Conservation (phyloP, 1,140 invertebrate species). For the Caenorhabditis tropicalis region DNA sequence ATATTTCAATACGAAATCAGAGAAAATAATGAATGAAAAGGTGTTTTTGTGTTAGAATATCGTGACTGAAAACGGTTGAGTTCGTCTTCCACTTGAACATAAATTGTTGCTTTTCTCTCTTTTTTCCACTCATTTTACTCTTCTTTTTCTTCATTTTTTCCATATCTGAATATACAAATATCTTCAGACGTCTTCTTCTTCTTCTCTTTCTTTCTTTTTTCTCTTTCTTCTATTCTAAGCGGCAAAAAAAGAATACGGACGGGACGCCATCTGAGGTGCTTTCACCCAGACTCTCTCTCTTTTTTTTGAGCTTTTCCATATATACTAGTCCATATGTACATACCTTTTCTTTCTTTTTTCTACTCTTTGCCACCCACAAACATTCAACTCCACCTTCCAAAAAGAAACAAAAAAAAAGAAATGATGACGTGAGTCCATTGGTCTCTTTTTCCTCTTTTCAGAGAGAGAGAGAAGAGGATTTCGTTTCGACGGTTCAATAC, state of each 20-base stretch:
- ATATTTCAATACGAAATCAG: no score
- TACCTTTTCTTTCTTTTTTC: background rate
- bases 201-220: background rate
- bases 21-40: no score
- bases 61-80: no score
- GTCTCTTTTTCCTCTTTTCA: background rate
- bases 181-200: background rate
- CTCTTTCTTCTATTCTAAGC: background rate
- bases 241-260: background rate
- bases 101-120: background rate
- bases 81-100: background rate
- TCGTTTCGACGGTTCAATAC: background rate
- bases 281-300: background rate
- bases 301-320: background rate
- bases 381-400: no score
- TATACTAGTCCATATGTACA: background rate
- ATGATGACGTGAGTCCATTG: background rate
- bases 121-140: background rate
- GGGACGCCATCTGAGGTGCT: conserved; percentile 22
- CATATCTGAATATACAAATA: conserved; percentile 4
- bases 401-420: background rate
- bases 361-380: background rate
- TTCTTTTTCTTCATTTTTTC: background rate
- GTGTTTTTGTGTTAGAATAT: no score
- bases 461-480: no score